Percentiles rank a stretch among this genome's conserved stretches.
Conservation (phyloP, 2,888 invertebrate species). For the Cheilosia pagana region DNA sequence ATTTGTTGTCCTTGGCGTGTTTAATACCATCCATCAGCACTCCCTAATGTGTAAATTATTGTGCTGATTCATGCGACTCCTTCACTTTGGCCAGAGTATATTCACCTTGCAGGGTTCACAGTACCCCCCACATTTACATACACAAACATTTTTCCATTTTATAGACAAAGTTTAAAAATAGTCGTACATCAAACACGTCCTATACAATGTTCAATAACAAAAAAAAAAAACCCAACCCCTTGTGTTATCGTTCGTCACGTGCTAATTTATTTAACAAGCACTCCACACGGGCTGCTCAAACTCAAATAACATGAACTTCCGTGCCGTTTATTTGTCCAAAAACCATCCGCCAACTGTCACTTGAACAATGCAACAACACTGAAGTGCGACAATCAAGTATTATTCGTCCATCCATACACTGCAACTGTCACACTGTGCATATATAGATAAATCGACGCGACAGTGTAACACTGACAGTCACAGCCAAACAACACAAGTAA, state of each 20-base stretch:
- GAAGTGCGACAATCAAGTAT: conserved; percentile 14
- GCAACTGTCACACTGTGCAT: background rate
- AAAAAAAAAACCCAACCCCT: conserved; percentile 5
- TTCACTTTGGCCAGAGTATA: background rate
- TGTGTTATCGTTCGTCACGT: conserved; percentile 35
- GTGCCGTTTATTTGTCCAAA: conserved; percentile 20
- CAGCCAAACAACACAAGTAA: background rate
- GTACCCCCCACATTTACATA: background rate
- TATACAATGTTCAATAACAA: conserved; percentile 9
- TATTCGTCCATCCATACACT: background rate
- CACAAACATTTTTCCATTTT: conserved; percentile 24
- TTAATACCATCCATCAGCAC: background rate
- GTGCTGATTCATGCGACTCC: background rate
- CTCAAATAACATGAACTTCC: conserved; percentile 15
- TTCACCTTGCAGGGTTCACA: background rate
- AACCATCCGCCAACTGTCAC: conserved; percentile 11
- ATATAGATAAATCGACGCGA: background rate
- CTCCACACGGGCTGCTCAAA: conserved; percentile 31
- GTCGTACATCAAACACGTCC: conserved; percentile 15
- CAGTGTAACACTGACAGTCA: background rate
- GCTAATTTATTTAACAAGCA: conserved; percentile 58
- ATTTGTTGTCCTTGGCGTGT: background rate
- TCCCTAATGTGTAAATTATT: background rate
- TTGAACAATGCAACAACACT: conserved; percentile 32
- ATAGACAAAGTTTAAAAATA: conserved; percentile 59